Conservation (phyloP, 2,113 vertebrate genomes). For the Psephotus haematonotus region DNA sequence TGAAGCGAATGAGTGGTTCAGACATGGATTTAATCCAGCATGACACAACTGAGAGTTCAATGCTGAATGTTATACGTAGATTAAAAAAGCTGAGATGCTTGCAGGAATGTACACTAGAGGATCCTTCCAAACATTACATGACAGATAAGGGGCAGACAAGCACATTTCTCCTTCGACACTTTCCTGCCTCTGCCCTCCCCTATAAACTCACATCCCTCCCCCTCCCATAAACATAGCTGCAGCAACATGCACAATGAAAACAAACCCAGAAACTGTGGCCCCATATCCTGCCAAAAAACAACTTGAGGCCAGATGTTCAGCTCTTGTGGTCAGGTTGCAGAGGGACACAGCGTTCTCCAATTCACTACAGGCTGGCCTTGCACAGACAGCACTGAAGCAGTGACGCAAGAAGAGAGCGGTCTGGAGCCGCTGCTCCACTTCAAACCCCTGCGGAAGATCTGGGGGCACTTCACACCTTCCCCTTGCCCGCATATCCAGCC, state of each 20-base stretch:
- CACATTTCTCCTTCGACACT: not conserved
- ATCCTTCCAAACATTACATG: not conserved
- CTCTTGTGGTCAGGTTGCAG: not conserved
- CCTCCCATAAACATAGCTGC: not conserved
- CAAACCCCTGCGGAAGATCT: not conserved
- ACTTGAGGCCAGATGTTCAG: not conserved
- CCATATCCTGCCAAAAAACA: not conserved
- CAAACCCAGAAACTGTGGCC: not conserved
- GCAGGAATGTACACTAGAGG: not conserved
- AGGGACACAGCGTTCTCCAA: accelerated
- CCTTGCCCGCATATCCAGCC: not conserved
- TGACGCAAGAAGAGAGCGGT: not conserved
- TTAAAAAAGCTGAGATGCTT: not conserved
- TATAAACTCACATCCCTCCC: not conserved
- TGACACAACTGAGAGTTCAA: not conserved
- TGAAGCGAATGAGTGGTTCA: not conserved
- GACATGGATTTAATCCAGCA: not conserved
- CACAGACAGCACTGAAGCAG: not conserved
- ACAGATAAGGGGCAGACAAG: not conserved
- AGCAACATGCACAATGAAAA: not conserved
- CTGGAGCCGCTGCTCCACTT: not conserved
- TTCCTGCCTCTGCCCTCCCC: not conserved
- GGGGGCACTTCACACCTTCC: not conserved
- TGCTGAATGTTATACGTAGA: accelerated
- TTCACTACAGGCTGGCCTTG: not conserved